Evolutionary conservation across 1,140 invertebrate species (phyloP), one percentile per base, ranked within the genome.

Genomic region (Bombus affinis): DNA sequence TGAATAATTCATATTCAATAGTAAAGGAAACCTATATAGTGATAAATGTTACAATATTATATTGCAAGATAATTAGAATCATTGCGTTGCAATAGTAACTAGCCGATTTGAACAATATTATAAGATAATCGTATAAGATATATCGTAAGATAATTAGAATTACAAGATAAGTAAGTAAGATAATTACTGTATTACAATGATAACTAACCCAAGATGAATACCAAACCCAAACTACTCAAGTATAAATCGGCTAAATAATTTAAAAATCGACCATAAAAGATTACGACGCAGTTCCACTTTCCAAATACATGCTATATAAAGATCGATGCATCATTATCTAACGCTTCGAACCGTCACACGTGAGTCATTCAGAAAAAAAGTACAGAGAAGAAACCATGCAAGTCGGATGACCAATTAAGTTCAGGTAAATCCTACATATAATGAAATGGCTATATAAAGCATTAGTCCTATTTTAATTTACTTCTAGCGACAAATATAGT

Each of bases 291-390:
- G 35, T 53, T 80, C 42, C 39, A 70, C 42, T 80, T 68, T 80
- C 35, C 42, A 37, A 53, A 70, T 9, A 35, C 65, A 70, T 4
- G 18, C 78, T 80, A 80, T 80, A 70, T 70, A 80, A 80, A 80
- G 78, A 80, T 35, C 65, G 65, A 70, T 80, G 78, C 78, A 80
- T 80, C 78, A 80, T 68, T 44, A 37, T 53, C 78, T 70, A 80
- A 80, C n/a, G 53, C 66, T 70, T 70, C 65, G 1, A 70, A 39
- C 5, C 3, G 10, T 70, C 10, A 39, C 25, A 53, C 32, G 44
- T 80, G 78, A 80, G 37, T 80, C 78, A 80, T n/a, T n/a, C 1
- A n/a, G 22, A 47, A 70, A 70, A 80, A 70, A 53, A 28, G 9
- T 78, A 37, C 25, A 47, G n/a, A 37, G 42, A 44, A 47, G 22